Evolutionary conservation across 2,113 vertebrate genomes (phyloP).

Genomic region (Rhipidura dahli): DNA sequence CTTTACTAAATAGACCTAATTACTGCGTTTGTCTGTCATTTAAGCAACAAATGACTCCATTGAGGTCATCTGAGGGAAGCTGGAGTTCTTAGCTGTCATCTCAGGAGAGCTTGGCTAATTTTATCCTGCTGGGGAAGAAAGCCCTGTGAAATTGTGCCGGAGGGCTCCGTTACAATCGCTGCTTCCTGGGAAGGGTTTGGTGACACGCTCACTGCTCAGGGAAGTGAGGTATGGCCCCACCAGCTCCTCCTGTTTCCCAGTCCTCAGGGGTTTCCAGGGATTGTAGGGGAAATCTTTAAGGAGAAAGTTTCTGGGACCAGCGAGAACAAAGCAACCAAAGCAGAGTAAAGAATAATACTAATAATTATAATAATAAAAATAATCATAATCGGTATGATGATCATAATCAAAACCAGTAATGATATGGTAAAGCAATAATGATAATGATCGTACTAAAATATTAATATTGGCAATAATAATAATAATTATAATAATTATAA

Average conservation of each 20-base stretch:
- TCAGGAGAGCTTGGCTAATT: constrained; percentile 56
- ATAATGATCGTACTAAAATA: neutral
- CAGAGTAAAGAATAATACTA: neutral
- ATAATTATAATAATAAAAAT: neutral
- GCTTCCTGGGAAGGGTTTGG: constrained; percentile 37
- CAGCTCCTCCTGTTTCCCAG: neutral
- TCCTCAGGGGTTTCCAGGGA: rapidly evolving
- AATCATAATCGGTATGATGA: neutral
- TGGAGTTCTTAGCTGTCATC: constrained; percentile 59
- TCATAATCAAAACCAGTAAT: neutral
- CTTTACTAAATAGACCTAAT: constrained; percentile 88
- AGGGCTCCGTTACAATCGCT: neutral
- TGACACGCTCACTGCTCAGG: neutral
- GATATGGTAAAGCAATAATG: neutral
- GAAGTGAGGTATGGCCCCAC: neutral
- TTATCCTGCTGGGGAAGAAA: constrained; percentile 68
- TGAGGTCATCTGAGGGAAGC: constrained; percentile 75
- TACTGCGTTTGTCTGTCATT: constrained; percentile 91
- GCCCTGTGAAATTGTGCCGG: constrained; percentile 30
- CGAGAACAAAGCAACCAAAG: neutral
- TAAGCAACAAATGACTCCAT: constrained; percentile 85
- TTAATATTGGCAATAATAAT: neutral
- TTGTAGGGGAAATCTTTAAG: neutral
- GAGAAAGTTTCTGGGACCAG: neutral
- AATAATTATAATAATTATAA: too few relatives aligned